phyloP scores from a whole-genome alignment of 2,888 invertebrate species.

The Eilema depressum region DNA sequence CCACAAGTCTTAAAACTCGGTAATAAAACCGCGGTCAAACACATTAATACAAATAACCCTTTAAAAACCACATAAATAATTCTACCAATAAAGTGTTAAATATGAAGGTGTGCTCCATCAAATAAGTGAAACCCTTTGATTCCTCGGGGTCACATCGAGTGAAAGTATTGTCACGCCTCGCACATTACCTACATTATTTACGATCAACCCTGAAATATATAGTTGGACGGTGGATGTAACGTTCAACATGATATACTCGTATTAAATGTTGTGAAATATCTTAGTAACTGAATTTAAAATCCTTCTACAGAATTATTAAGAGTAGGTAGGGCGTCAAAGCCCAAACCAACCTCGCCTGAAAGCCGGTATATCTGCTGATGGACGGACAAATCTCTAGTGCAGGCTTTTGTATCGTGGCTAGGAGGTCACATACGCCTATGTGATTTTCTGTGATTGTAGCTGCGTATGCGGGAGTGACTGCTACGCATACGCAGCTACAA shows the following conservation, averaged over 20 bases:
- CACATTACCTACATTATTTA: slow-evolving; percentile 5
- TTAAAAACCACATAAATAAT: not conserved
- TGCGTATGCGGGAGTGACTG: too few species aligned
- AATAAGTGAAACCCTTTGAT: slow-evolving; percentile 18
- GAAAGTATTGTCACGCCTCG: slow-evolving; percentile 28
- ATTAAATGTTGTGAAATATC: not conserved
- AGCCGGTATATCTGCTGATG: too few species aligned
- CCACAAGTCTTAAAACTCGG: not conserved
- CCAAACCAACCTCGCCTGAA: too few species aligned
- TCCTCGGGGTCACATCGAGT: slow-evolving; percentile 41
- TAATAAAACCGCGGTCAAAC: not conserved
- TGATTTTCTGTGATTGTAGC: too few species aligned
- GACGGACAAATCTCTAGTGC: too few species aligned
- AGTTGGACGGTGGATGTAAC: not conserved
- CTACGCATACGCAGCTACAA: too few species aligned
- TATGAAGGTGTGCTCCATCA: slow-evolving; percentile 35
- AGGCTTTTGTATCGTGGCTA: too few species aligned
- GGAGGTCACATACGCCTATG: too few species aligned
- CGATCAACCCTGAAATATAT: not conserved
- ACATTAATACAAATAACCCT: not conserved
- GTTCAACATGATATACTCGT: not conserved
- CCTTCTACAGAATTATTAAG: too few species aligned
- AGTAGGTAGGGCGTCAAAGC: too few species aligned
- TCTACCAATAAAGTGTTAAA: slow-evolving; percentile 40
- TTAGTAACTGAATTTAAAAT: not conserved